Evolutionary conservation across 2,888 invertebrate species (phyloP).

Genomic region (Ariolimax columbianus): DNA sequence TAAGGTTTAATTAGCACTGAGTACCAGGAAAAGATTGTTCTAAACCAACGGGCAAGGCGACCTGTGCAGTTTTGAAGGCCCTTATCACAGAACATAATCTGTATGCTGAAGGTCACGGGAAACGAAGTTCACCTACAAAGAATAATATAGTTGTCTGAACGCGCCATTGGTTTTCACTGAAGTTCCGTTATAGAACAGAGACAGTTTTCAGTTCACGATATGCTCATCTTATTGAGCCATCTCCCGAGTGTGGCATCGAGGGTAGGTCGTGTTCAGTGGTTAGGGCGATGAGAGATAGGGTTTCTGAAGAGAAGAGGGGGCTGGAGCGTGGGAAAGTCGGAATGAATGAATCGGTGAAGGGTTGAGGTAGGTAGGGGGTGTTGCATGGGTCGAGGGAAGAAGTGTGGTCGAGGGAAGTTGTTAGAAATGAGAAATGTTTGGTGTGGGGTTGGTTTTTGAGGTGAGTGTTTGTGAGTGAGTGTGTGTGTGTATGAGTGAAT

Average conservation of each 20-base stretch:
- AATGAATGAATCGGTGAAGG: neutral
- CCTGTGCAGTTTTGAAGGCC: too few relatives aligned
- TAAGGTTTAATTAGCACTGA: too few relatives aligned
- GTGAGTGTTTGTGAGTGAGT: too few relatives aligned
- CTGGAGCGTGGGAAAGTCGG: slow-evolving; percentile 1
- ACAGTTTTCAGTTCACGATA: neutral
- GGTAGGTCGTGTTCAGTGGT: neutral
- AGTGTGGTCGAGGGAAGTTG: too few relatives aligned
- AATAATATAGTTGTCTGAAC: neutral
- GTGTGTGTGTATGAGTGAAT: neutral
- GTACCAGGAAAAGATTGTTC: too few relatives aligned
- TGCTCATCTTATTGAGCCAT: slow-evolving; percentile 30
- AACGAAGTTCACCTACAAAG: too few relatives aligned
- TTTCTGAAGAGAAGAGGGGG: slow-evolving; percentile 9
- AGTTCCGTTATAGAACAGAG: neutral
- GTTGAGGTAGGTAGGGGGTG: neutral
- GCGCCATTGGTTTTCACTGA: neutral
- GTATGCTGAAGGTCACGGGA: too few relatives aligned
- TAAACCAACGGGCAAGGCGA: too few relatives aligned
- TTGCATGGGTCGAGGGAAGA: neutral
- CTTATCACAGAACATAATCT: too few relatives aligned
- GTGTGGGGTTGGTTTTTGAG: too few relatives aligned
- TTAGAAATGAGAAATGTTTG: neutral
- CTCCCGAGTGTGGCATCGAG: slow-evolving; percentile 3
- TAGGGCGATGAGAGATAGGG: neutral